phyloP scores from a whole-genome alignment of 2,113 vertebrate species.

The Vulpes ferrilata region DNA sequence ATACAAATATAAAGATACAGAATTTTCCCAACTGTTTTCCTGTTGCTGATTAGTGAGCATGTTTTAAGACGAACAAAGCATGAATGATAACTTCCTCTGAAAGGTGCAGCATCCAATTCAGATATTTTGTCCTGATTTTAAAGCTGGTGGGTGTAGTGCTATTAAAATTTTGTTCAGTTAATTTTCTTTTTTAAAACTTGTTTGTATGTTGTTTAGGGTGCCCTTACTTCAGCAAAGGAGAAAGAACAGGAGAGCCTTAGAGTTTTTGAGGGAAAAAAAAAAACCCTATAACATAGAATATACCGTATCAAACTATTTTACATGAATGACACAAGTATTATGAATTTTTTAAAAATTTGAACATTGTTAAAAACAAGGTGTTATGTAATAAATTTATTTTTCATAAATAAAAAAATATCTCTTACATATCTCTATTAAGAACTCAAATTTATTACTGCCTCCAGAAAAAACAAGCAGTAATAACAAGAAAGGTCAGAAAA shows the following conservation, averaged over 20 bases:
- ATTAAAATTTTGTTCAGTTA: constrained; percentile 88
- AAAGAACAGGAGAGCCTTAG: constrained; percentile 95
- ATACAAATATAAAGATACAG: background rate
- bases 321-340: constrained; percentile 99
- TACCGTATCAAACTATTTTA: constrained; percentile 99
- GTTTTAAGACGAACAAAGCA: constrained; percentile 92
- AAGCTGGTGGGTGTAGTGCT: constrained; percentile 90
- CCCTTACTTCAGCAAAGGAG: constrained; percentile 90
- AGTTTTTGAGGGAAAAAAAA: constrained; percentile 91
- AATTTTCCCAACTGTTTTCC: background rate
- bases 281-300: constrained; percentile 95
- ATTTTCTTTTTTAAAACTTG: constrained; percentile 84
- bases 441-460: background rate
- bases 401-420: constrained; percentile 89
- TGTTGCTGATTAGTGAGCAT: constrained; percentile 95
- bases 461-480: background rate
- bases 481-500: constrained; percentile 9
- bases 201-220: constrained; percentile 89
- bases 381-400: constrained; percentile 95
- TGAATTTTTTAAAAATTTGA: constrained; percentile 94
- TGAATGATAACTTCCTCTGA: constrained; percentile 89
- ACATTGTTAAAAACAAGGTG: constrained; percentile 93
- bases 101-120: constrained; percentile 90
- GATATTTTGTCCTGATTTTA: constrained; percentile 89
- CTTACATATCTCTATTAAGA: background rate